Percentiles rank a stretch among this genome's conserved stretches.
These are phyloP conservation scores for Propithecus coquereli DNA, from an alignment of 2,113 vertebrate genomes.

Conservation along the genomic window DNA sequence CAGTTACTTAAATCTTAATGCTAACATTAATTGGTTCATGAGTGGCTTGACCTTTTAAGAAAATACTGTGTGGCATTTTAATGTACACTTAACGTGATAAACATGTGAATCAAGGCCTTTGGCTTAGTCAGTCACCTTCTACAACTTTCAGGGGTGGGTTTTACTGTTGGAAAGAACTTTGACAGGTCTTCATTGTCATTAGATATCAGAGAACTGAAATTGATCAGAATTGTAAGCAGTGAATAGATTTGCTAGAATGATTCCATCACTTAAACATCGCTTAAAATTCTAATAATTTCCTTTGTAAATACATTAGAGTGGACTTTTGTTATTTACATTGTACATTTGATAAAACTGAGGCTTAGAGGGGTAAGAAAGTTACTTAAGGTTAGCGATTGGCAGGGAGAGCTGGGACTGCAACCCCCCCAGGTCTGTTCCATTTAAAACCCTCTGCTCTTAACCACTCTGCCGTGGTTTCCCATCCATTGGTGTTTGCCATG, in stretches of 20 bases:
- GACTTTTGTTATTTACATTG: background rate
- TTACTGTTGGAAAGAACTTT: background rate
- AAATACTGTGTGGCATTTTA: conserved; percentile 14
- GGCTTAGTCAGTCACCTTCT: background rate
- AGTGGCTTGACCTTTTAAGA: conserved; percentile 24
- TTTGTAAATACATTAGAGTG: conserved; percentile 39
- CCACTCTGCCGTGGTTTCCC: background rate
- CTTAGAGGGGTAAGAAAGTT: background rate
- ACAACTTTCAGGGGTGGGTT: background rate
- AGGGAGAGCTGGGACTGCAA: background rate
- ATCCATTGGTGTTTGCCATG: background rate
- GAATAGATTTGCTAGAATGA: conserved; percentile 23
- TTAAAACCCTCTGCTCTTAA: background rate
- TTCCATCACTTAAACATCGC: conserved; percentile 44
- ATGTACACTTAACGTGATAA: conserved; percentile 1
- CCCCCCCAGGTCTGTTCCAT: background rate
- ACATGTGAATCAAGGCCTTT: background rate
- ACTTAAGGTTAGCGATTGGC: background rate
- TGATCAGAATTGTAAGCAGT: conserved; percentile 45
- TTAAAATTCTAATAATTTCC: conserved; percentile 53
- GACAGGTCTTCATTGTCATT: background rate
- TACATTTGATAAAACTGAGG: background rate
- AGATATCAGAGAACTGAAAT: conserved; percentile 12
- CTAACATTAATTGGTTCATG: background rate
- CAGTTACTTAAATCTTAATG: background rate